Conservation (phyloP, 2,113 vertebrate species). For the Raphicerus campestris region DNA sequence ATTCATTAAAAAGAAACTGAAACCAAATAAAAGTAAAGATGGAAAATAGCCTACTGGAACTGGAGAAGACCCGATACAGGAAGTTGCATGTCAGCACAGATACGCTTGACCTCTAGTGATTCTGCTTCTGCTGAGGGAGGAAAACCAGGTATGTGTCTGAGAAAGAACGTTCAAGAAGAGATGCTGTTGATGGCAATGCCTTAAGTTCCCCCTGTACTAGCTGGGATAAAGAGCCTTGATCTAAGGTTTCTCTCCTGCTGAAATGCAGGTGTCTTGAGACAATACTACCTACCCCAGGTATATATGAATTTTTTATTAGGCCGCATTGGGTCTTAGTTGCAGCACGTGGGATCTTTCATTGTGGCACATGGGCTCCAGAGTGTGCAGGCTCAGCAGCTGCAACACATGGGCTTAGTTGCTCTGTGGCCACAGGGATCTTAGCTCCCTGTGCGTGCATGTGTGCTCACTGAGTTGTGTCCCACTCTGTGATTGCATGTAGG, state of each 20-base stretch:
- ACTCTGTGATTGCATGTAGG: not conserved
- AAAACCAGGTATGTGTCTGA: not conserved
- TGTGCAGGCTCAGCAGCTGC: not conserved
- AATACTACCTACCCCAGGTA: not conserved
- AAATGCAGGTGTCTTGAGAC: not conserved
- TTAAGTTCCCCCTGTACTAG: not conserved
- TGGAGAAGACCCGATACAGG: not conserved
- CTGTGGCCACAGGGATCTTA: not conserved
- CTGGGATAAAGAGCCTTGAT: not conserved
- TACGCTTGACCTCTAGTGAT: not conserved
- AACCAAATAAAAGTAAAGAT: not conserved
- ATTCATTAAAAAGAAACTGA: not conserved
- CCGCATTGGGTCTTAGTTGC: not conserved
- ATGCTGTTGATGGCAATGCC: not conserved
- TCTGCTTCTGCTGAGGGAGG: not conserved
- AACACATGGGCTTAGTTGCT: not conserved
- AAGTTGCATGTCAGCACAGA: not conserved
- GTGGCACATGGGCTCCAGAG: not conserved
- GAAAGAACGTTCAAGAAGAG: not conserved
- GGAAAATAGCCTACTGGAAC: not conserved
- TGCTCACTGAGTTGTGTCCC: not conserved
- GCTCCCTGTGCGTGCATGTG: fast-evolving
- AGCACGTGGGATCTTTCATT: not conserved
- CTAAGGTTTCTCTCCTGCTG: not conserved
- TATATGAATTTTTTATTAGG: not conserved